Evolutionary conservation across 2,797 vertebrate genomes (phyloP).

Genomic region (Sternarchorhynchus goeldii): DNA sequence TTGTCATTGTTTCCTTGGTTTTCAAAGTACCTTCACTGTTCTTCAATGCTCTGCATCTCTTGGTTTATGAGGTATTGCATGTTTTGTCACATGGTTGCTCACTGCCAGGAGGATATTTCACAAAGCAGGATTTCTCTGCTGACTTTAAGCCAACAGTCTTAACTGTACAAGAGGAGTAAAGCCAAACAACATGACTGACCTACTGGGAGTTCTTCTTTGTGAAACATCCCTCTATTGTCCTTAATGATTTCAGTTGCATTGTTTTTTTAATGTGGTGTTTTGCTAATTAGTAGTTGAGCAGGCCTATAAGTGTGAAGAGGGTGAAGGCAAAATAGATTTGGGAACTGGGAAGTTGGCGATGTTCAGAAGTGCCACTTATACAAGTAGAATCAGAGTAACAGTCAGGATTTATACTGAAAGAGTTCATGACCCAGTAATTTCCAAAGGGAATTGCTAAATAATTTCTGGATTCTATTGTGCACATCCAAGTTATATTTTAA

Average conservation of each 20-base stretch:
- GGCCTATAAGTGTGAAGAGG: not conserved
- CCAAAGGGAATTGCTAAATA: not conserved
- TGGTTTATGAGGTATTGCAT: not conserved
- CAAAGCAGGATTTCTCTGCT: slow-evolving; percentile 20
- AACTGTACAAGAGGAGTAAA: not conserved
- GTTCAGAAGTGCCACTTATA: slow-evolving; percentile 2
- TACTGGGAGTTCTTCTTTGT: slow-evolving; percentile 12
- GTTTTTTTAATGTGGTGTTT: slow-evolving; percentile 4
- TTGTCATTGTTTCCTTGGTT: not conserved
- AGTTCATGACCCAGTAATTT: not conserved
- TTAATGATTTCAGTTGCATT: not conserved
- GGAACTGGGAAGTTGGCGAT: not conserved
- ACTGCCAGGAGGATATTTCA: not conserved
- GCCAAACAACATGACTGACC: not conserved
- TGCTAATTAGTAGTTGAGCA: not conserved
- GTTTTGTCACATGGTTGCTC: slow-evolving; percentile 17
- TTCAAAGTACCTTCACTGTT: not conserved
- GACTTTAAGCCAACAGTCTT: not conserved
- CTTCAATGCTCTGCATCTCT: not conserved
- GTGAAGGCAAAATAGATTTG: not conserved
- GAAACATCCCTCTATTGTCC: not conserved
- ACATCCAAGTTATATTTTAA: not conserved
- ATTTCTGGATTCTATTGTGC: not conserved
- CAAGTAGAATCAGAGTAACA: not conserved
- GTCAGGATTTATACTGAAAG: slow-evolving; percentile 7